A percentile compares a stretch with the other conserved stretches of the same genome.
These are phyloP conservation scores for Drosophila merina DNA, from an alignment of 2,888 invertebrate genomes.

Conservation along the genomic window DNA sequence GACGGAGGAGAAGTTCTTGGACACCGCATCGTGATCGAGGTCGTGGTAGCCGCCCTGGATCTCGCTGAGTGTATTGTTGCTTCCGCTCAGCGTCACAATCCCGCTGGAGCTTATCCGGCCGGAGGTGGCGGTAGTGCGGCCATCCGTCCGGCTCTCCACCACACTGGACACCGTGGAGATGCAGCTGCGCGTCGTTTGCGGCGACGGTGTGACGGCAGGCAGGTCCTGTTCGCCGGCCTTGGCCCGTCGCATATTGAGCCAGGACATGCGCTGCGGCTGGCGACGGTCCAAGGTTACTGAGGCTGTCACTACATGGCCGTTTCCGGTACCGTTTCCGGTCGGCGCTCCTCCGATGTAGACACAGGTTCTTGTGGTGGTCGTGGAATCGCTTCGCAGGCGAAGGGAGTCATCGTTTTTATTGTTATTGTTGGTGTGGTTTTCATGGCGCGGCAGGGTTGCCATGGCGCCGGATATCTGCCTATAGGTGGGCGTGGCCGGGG, in stretches of 20 bases:
- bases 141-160: constrained; percentile 67
- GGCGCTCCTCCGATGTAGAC: constrained; percentile 63
- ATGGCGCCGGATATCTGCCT: constrained; percentile 70
- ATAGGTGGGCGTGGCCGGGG: constrained; percentile 55
- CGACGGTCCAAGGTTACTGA: constrained; percentile 78
- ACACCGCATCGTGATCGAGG: constrained; percentile 60
- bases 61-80: constrained; percentile 82
- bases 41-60: constrained; percentile 81
- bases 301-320: constrained; percentile 36
- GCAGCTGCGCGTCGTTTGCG: constrained; percentile 81
- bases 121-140: constrained; percentile 81
- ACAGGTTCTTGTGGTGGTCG: constrained; percentile 60
- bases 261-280: constrained; percentile 79
- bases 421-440: constrained; percentile 59
- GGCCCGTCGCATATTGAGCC: constrained; percentile 79
- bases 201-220: constrained; percentile 76
- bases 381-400: constrained; percentile 69
- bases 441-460: constrained; percentile 65
- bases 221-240: constrained; percentile 63
- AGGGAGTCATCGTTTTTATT: constrained; percentile 22
- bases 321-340: constrained; percentile 10
- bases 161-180: constrained; percentile 80
- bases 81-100: constrained; percentile 80
- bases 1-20: constrained; percentile 72
- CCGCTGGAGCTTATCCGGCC: constrained; percentile 81